Conservation (phyloP, 2,797 vertebrate species). For the Hippoglossus hippoglossus region DNA sequence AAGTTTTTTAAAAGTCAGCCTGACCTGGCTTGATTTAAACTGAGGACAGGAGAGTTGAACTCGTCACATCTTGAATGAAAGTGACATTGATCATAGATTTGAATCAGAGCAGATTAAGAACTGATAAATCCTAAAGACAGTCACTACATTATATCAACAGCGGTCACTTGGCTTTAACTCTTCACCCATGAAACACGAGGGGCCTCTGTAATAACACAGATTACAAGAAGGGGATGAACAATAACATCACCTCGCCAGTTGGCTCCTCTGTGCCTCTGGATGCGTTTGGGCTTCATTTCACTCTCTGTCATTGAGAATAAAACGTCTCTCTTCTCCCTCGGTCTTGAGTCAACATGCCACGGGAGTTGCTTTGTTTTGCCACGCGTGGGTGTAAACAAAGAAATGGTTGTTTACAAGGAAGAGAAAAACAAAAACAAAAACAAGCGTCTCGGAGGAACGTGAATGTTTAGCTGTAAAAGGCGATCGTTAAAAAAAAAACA, state of each 20-base stretch:
- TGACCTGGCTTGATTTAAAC: no score
- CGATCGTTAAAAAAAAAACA: no score
- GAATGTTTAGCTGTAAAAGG: no score
- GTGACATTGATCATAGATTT: no score
- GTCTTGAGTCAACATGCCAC: slow-evolving; percentile 18
- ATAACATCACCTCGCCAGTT: slow-evolving; percentile 61
- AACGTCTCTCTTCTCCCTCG: neutral
- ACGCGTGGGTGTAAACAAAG: slow-evolving; percentile 41
- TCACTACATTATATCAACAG: no score
- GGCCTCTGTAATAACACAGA: neutral
- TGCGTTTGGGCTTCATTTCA: slow-evolving; percentile 79
- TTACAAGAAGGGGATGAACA: neutral
- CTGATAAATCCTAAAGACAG: no score
- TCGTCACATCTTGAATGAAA: no score
- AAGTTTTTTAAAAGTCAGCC: no score
- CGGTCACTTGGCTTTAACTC: no score
- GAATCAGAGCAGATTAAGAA: no score
- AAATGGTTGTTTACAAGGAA: slow-evolving; percentile 16
- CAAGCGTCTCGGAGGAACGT: rapidly evolving
- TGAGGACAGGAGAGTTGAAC: no score
- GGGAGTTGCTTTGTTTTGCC: neutral
- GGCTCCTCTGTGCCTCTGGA: slow-evolving; percentile 41
- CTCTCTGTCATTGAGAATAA: slow-evolving; percentile 45
- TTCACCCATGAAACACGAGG: no score
- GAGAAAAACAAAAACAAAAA: neutral